Evolutionary conservation across 2,797 vertebrate genomes (phyloP), one percentile per base, ranked within the genome.

Genomic region (Champsocephalus esox): DNA sequence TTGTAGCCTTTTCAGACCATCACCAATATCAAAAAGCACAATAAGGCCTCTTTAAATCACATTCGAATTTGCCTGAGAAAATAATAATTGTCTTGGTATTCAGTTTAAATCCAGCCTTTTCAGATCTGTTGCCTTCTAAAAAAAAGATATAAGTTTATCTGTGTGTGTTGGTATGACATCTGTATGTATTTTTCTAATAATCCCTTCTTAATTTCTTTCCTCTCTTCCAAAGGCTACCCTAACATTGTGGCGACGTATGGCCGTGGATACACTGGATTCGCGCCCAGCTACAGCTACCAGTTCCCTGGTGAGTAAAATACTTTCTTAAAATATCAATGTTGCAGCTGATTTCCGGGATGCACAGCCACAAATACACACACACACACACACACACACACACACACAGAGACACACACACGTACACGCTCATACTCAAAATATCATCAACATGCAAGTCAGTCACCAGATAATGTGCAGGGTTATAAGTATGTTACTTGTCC

Each of bases 221-320:
- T 73, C 66, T 81, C 44, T 73, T 17, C 79, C 69, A 84, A 93
- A 99, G 98, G 97, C 96, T 99, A 99, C 92, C 98, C 98, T 55
- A 99, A 99, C 94, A 99, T 99, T 84, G 98, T 99, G 89, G 97
- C 98, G 61, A 99, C 98, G 0, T 99, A 99, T 34, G 98, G 98
- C 88, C 95, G 98, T 66, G 98, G 98, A 94, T 99, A 99, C 90
- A 97, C 97, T 74, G 98, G 98, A 95, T 99, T 99, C 83, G 96
- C 98, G 91, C 98, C 98, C 56, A 98, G 98, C 94, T 99, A 99
- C 93, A 99, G 98, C 93, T 99, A 99, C 93, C 98, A 99, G 92
- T 99, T 99, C 93, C 97, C 98, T 93, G 98, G 98, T 99, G 94
- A 77, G 97, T 97, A 59, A 66, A 75, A 89, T 69, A 55, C 82